A percentile compares a stretch with the other conserved stretches of the same genome.
phyloP scores from a whole-genome alignment of 2,888 invertebrate species.

The Dolichomitus sp. region DNA sequence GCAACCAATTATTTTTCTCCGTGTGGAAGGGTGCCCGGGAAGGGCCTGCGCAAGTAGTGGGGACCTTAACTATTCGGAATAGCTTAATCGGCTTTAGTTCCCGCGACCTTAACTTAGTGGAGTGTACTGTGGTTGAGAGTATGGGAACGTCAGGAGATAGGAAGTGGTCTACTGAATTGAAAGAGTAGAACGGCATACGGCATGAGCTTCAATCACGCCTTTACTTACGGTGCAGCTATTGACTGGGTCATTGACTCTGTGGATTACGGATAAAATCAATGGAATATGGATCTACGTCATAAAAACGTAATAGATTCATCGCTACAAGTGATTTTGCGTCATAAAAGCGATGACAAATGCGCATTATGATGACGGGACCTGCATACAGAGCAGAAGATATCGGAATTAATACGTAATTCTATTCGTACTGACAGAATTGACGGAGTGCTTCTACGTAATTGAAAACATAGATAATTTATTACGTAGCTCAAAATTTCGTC shows the following conservation, averaged over 20 bases:
- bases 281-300: slow-evolving; percentile 5
- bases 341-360: background rate
- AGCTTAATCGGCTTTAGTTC: no score
- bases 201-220: background rate
- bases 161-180: no score
- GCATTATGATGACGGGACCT: background rate
- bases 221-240: background rate
- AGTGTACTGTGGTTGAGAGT: no score
- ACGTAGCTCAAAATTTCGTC: slow-evolving; percentile 27
- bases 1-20: no score
- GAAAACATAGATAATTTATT: slow-evolving; percentile 18
- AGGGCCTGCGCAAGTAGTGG: no score
- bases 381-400: background rate
- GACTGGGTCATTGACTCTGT: background rate
- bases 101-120: no score
- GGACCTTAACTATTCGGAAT: no score
- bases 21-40: no score
- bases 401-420: background rate
- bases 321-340: background rate
- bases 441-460: slow-evolving; percentile 17
- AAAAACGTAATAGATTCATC: background rate
- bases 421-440: background rate
- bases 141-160: no score
- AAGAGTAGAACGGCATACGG: no score
- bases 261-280: slow-evolving; percentile 1